phyloP scores from a whole-genome alignment of 2,888 invertebrate species.

The Tupiocoris notatus region DNA sequence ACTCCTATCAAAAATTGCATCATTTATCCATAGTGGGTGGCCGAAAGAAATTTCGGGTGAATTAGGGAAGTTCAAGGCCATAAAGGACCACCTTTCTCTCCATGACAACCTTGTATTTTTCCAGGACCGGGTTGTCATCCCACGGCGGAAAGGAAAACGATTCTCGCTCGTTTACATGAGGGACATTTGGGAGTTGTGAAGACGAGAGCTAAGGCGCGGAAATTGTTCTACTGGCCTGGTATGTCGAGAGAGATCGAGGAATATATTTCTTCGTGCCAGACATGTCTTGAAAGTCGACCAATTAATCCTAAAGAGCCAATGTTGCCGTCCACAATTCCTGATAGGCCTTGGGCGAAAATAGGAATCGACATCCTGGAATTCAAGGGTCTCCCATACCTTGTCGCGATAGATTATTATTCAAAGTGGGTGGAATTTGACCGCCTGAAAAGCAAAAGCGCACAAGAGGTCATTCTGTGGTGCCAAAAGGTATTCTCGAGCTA shows the following conservation, averaged over 20 bases:
- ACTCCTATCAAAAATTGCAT: background rate
- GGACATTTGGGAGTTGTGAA: slow-evolving; percentile 45
- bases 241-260: slow-evolving; percentile 37
- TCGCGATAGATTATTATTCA: background rate
- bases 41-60: background rate
- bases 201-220: slow-evolving; percentile 42
- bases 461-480: background rate
- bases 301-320: slow-evolving; percentile 40
- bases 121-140: background rate
- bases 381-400: background rate
- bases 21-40: background rate
- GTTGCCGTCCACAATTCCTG: slow-evolving; percentile 21
- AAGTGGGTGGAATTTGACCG: background rate
- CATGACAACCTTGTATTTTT: background rate
- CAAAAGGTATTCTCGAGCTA: background rate
- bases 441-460: background rate
- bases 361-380: slow-evolving; percentile 1
- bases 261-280: slow-evolving; percentile 31
- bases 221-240: slow-evolving; percentile 44
- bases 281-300: slow-evolving; percentile 16
- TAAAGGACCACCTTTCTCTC: background rate
- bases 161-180: slow-evolving; percentile 44
- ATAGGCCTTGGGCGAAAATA: background rate
- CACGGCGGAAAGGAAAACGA: background rate
- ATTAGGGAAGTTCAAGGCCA: background rate